These are phyloP conservation scores for Taphrorychus bicolor DNA, from an alignment of 2,888 invertebrate genomes.

Conservation along the genomic window DNA sequence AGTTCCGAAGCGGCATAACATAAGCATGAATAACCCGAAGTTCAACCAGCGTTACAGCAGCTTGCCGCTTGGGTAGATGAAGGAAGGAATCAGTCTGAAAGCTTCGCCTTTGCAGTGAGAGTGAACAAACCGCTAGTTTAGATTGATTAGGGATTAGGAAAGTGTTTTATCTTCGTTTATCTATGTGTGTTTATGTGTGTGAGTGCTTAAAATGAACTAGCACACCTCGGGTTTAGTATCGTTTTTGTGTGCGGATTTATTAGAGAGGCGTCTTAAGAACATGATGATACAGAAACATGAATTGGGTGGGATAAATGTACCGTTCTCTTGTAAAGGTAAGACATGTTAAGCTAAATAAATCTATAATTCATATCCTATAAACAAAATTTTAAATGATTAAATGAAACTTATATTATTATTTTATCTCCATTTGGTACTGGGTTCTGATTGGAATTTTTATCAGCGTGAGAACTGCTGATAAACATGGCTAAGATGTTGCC, in stretches of 20 bases:
- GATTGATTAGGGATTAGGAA: neutral
- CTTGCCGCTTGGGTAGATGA: conserved; percentile 4
- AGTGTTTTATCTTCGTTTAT: neutral
- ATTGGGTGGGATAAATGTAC: neutral
- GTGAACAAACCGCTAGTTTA: neutral
- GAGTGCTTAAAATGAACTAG: too few relatives aligned
- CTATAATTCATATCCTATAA: too few relatives aligned
- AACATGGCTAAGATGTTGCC: neutral
- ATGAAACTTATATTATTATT: too few relatives aligned
- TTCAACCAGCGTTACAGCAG: neutral
- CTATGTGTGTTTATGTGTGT: neutral
- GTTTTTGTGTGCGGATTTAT: too few relatives aligned
- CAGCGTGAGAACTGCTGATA: neutral
- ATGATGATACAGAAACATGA: neutral
- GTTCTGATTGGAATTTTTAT: neutral
- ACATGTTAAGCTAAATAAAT: too few relatives aligned
- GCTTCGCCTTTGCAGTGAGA: neutral
- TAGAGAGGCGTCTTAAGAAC: neutral
- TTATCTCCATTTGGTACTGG: too few relatives aligned
- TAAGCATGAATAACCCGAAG: neutral
- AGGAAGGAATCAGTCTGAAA: neutral
- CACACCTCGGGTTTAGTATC: too few relatives aligned
- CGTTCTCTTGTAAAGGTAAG: neutral
- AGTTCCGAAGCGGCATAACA: neutral
- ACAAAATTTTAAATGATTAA: too few relatives aligned